Evolutionary conservation across 2,888 invertebrate genomes (phyloP), one percentile per base, ranked within the genome.

Genomic region (Pristionchus fissidentatus): DNA sequence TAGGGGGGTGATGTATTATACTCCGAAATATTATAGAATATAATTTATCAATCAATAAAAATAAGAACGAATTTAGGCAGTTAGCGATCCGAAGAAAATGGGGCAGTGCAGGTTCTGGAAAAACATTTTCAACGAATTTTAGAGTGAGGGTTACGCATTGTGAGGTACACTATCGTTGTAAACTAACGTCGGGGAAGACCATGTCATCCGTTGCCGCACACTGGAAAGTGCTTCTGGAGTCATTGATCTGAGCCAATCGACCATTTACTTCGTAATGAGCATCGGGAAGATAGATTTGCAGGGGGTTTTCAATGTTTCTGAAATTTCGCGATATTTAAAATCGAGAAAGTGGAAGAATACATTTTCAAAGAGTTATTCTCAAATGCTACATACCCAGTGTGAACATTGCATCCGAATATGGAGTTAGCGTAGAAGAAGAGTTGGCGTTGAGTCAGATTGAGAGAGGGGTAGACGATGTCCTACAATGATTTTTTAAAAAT

Each of bases 381-480:
- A n/a, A 15, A 26, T 8, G n/a, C 8, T 57, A 70, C 52, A 3
- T 3, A 41, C n/a, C n/a, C 62, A 1, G 32, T 22, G 10, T 41
- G 41, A 66, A 41, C 66, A 41, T 70, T 70, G 41, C 66, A 70
- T 41, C 66, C 66, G 66, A 70, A 70, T 8, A 70, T 70, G n/a
- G 66, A 70, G 41, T 22, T 70, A 19, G 62, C 66, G 35, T 70
- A 70, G 66, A 70, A 70, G 22, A 70, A 70, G 0, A 70, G 41
- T 41, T 41, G 66, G n/a, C 41, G n/a, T 13, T 70, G 35, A n/a
- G 66, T 70, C 1, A 70, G 26, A 41, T 41, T 41, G n/a, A 70
- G 41, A 41, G 66, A 70, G 15, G 66, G 66, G n/a, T 66, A 66
- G 41, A 26, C 66, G n/a, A 70, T 38, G 2, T 70, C 66, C 66